Percentiles rank a stretch among this genome's conserved stretches.
Evolutionary conservation across 2,797 vertebrate species (phyloP).

Genomic region (Diplodus puntazzo): DNA sequence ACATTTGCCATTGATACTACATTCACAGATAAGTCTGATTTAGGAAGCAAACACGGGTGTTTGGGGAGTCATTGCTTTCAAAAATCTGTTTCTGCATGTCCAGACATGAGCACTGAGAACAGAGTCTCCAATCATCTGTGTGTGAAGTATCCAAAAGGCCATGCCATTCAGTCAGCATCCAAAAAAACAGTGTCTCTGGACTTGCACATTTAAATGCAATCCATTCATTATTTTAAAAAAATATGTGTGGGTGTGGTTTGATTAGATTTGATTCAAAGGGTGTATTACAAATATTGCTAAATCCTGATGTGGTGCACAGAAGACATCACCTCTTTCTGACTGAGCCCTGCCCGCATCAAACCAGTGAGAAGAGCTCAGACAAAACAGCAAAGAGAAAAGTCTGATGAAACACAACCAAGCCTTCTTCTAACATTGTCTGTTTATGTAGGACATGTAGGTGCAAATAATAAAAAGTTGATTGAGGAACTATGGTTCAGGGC

Average conservation of each 20-base stretch:
- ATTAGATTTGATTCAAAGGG: constrained; percentile 2
- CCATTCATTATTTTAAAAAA: neutral
- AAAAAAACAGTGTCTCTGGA: neutral
- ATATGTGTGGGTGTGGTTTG: neutral
- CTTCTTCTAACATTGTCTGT: neutral
- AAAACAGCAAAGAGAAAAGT: neutral
- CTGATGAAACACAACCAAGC: neutral
- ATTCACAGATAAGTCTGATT: too few species aligned
- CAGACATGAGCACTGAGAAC: too few species aligned
- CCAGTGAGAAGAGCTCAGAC: neutral
- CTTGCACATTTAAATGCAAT: neutral
- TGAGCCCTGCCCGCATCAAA: neutral
- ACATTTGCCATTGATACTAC: too few species aligned
- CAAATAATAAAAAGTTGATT: neutral
- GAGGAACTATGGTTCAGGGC: neutral
- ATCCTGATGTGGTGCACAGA: neutral
- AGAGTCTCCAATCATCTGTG: neutral
- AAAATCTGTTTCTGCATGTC: too few species aligned
- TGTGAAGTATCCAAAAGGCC: neutral
- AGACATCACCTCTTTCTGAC: neutral
- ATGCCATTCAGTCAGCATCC: neutral
- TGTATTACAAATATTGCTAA: neutral
- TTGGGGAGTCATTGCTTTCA: too few species aligned
- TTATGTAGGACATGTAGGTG: neutral
- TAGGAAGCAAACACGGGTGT: too few species aligned